phyloP scores from a whole-genome alignment of 2,888 invertebrate species.

The Tetanocera ferruginea region DNA sequence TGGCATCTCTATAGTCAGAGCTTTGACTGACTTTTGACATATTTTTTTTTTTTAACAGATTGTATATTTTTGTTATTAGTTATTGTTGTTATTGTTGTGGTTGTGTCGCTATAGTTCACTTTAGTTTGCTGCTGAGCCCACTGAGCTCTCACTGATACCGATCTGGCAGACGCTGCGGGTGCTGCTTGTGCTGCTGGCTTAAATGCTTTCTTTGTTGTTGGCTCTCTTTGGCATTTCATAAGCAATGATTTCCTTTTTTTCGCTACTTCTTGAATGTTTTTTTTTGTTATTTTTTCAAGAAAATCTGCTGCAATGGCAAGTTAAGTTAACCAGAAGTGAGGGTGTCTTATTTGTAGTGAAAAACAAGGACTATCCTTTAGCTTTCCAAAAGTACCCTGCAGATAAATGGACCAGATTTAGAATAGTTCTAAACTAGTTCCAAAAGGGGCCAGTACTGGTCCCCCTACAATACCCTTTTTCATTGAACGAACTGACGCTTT shows the following conservation, averaged over 20 bases:
- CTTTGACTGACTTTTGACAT: constrained; percentile 62
- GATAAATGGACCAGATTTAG: no score
- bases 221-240: neutral
- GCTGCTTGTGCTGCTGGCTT: neutral
- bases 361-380: no score
- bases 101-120: neutral
- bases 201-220: neutral
- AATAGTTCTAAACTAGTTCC: no score
- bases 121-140: neutral
- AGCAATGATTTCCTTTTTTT: neutral
- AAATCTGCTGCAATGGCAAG: no score
- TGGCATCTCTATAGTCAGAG: constrained; percentile 50
- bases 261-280: no score
- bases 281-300: no score
- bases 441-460: no score
- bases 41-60: constrained; percentile 33
- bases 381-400: no score
- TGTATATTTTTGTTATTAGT: neutral
- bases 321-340: no score
- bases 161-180: constrained; percentile 25
- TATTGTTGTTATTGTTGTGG: constrained; percentile 1
- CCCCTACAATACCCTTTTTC: no score
- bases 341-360: no score
- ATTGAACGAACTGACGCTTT: no score
- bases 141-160: neutral